Evolutionary conservation across 2,797 vertebrate species (phyloP), one percentile per base, ranked within the genome.

Genomic region (Perodicticus potto): DNA sequence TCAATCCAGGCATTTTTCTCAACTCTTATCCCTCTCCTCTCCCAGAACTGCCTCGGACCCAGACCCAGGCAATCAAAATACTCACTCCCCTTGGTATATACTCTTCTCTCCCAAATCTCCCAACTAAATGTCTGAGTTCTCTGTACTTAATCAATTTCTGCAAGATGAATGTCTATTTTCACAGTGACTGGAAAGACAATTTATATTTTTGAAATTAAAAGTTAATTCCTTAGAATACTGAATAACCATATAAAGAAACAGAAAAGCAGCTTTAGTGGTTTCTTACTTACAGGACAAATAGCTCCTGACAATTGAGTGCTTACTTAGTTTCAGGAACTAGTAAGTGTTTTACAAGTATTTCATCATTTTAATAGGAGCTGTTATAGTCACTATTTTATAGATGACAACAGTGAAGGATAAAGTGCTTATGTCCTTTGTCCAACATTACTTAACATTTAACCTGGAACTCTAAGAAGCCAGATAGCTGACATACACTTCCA

Each of bases 371-470:
- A 65, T 49, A 65, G 9, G 27, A 88, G 49, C 10, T 67, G 13
- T 45, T 73, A 77, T 25, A 22, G 70, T 70, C 22, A 69, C 73
- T 34, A 84, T 59, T 91, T 89, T 89, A 82, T 53, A 81, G 34
- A 55, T 78, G 22, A 34, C 53, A 84, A 23, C 69, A 67, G 57
- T n/a, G 29, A 87, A 82, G 0, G 11, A 43, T 55, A 12, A 3
- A n/a, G 1, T 61, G 4, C n/a, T 91, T 53, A 34, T 70, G 12
- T 61, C 78, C 25, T 72, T 59, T 87, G 13, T 78, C 49, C 25
- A 94, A 29, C 53, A 5, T 57, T 40, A 27, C 6, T 40, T 61
- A 82, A 4, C 7, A 55, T 37, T 80, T 74, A 86, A 20, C 6
- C 4, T 59, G 17, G 27, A 72, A 95, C 80, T 80, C 32, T 89